Evolutionary conservation across 1,140 invertebrate genomes (phyloP).

Genomic region (Cherax quadricarinatus): DNA sequence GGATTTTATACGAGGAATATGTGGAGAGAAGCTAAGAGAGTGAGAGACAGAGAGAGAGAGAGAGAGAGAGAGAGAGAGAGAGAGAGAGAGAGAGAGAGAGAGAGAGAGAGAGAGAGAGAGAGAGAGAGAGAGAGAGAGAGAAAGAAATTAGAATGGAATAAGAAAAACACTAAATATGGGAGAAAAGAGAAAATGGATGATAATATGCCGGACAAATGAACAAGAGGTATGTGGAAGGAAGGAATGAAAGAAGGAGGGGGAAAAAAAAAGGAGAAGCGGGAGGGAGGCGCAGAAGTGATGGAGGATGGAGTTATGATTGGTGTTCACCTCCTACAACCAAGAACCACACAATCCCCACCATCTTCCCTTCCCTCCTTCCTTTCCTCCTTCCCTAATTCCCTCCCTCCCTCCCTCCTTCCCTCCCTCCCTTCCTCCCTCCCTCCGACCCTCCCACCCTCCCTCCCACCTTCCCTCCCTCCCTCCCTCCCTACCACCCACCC

Average conservation of each 20-base stretch:
- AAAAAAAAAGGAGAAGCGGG: background rate
- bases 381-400: background rate
- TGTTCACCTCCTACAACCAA: background rate
- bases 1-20: background rate
- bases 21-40: no score
- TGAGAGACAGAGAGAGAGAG: no score
- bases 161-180: background rate
- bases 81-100: no score
- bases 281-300: background rate
- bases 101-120: no score
- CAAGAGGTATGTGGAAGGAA: background rate
- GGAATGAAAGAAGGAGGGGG: background rate
- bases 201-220: background rate
- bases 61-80: no score
- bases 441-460: background rate
- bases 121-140: no score
- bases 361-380: background rate
- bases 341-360: background rate
- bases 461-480: no score
- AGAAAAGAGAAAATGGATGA: no score
- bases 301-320: background rate
- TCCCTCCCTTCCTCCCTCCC: background rate
- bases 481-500: background rate
- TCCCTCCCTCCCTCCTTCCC: background rate
- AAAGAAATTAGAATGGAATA: background rate